phyloP scores from a whole-genome alignment of 2,797 vertebrate species.

The Sitta carolinensis region DNA sequence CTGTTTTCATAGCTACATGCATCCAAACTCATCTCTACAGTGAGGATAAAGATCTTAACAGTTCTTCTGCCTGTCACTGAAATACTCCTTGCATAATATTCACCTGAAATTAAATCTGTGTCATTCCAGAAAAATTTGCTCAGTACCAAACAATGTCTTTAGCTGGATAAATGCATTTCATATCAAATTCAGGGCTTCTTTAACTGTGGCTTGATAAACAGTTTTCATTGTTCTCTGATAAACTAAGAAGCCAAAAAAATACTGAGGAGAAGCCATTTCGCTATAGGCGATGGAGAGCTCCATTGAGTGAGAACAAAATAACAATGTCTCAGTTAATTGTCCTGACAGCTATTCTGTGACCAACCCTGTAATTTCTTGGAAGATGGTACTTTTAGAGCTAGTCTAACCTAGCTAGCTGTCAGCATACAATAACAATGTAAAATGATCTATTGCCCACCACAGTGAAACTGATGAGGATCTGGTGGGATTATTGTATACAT shows the following conservation, averaged over 20 bases:
- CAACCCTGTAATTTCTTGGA: neutral
- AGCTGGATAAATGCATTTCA: neutral
- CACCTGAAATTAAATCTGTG: neutral
- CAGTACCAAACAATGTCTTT: neutral
- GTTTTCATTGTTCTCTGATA: neutral
- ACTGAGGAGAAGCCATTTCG: neutral
- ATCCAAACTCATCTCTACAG: neutral
- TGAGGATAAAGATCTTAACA: neutral
- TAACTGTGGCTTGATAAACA: neutral
- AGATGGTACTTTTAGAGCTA: neutral
- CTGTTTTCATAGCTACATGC: neutral
- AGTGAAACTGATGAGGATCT: neutral
- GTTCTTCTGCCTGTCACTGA: neutral
- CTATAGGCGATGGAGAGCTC: neutral
- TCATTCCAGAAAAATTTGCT: neutral
- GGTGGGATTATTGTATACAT: neutral
- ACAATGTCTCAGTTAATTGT: neutral
- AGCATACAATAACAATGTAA: neutral
- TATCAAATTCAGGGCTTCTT: neutral
- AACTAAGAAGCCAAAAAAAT: neutral
- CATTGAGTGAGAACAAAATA: neutral
- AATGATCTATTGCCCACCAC: neutral
- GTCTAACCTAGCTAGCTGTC: neutral
- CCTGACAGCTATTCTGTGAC: neutral
- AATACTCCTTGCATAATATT: neutral